These are phyloP conservation scores for Galagoides demidoff DNA, from an alignment of 2,797 vertebrate species.

Conservation along the genomic window DNA sequence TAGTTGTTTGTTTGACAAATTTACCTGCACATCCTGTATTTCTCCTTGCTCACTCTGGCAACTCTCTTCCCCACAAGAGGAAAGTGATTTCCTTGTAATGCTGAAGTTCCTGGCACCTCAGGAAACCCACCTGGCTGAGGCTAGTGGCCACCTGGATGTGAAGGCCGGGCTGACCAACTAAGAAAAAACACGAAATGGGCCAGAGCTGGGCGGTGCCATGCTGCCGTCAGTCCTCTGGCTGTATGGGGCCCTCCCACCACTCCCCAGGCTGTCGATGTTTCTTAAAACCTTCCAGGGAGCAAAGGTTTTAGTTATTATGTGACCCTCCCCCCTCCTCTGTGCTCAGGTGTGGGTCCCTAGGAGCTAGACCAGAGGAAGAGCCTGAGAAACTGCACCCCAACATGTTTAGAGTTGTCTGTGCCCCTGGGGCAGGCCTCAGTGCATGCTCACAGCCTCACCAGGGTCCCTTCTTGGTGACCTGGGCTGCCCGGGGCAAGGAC, in stretches of 20 bases:
- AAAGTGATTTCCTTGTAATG: background rate
- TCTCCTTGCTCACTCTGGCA: background rate
- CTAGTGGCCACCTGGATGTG: background rate
- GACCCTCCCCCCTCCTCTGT: background rate
- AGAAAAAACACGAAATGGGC: background rate
- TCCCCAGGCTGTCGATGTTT: rapidly evolving
- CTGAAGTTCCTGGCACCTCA: background rate
- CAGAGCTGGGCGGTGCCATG: rapidly evolving
- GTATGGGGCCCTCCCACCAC: background rate
- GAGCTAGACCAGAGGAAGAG: background rate
- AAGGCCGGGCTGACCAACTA: background rate
- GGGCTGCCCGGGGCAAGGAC: background rate
- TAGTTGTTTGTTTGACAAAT: background rate
- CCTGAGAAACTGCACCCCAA: background rate
- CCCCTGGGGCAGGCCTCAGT: background rate
- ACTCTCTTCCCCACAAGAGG: background rate
- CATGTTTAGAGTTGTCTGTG: background rate
- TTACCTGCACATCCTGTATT: background rate
- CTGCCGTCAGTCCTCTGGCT: background rate
- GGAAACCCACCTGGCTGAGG: background rate
- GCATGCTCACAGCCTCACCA: background rate
- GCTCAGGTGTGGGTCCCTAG: background rate
- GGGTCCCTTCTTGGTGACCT: background rate
- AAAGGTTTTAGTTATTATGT: background rate
- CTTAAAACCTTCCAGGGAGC: background rate